Conservation (phyloP, 2,113 vertebrate genomes). For the Anser brachyrhynchus region DNA sequence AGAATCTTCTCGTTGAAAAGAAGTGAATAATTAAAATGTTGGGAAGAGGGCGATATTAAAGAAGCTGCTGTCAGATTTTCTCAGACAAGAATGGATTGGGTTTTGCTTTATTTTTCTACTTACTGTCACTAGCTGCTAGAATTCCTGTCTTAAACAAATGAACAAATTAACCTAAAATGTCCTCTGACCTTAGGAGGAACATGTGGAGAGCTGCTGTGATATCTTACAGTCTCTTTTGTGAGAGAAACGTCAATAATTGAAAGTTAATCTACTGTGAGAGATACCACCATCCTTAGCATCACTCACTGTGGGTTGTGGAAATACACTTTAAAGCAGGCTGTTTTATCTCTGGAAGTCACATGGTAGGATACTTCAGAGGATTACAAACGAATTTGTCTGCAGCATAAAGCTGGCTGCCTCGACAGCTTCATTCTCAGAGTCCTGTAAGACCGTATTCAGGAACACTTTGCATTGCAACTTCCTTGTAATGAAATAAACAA, state of each 20-base stretch:
- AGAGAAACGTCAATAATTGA: constrained; percentile 56
- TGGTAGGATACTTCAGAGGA: constrained; percentile 57
- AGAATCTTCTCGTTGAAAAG: constrained; percentile 11
- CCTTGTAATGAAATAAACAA: constrained; percentile 20
- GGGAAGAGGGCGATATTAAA: not conserved
- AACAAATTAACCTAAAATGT: constrained; percentile 49
- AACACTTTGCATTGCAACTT: not conserved
- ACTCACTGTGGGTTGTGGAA: constrained; percentile 27
- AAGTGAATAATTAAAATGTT: constrained; percentile 6
- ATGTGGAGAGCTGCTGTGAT: not conserved
- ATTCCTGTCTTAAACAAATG: constrained; percentile 20
- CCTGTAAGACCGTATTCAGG: not conserved
- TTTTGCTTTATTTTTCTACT: constrained; percentile 22
- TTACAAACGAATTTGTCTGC: constrained; percentile 46
- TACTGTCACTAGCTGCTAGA: not conserved
- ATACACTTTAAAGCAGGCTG: constrained; percentile 22
- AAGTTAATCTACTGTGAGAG: constrained; percentile 47
- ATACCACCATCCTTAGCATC: constrained; percentile 24
- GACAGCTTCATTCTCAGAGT: constrained; percentile 23
- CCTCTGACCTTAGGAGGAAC: not conserved
- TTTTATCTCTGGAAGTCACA: constrained; percentile 59
- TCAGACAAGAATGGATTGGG: not conserved
- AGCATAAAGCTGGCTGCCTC: constrained; percentile 51
- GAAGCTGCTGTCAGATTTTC: not conserved
- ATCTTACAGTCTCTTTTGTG: constrained; percentile 26